Percentiles rank a stretch among this genome's conserved stretches.
Conservation (phyloP, 2,797 vertebrate species). For the Atherinosoma microstoma region DNA sequence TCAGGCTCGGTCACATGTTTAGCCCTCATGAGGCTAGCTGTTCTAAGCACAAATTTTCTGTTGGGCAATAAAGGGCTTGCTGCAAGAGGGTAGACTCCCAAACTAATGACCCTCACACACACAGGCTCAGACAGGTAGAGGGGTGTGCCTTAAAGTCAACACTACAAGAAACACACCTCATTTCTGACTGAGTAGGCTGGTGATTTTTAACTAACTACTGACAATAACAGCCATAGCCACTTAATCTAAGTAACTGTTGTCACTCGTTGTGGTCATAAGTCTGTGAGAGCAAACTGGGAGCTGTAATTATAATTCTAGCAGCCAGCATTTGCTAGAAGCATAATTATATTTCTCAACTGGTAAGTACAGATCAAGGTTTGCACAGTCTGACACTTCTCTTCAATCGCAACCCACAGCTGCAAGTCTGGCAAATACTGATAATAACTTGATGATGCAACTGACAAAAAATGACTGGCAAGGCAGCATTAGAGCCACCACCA, state of each 20-base stretch:
- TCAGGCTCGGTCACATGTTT: constrained; percentile 3
- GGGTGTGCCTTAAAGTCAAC: constrained; percentile 56
- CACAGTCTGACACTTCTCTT: constrained; percentile 1
- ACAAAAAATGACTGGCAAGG: constrained; percentile 6
- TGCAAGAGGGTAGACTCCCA: constrained; percentile 21
- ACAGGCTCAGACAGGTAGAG: constrained; percentile 71
- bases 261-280: not conserved
- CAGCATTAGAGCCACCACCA: constrained; percentile 12
- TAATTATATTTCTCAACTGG: not conserved
- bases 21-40: not conserved
- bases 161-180: constrained; percentile 38
- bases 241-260: not conserved
- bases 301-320: constrained; percentile 17
- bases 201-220: constrained; percentile 16
- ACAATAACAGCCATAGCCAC: not conserved
- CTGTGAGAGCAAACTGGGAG: not conserved
- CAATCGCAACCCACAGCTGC: constrained; percentile 12
- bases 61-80: constrained; percentile 20
- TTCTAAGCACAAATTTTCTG: constrained; percentile 3
- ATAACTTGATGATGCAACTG: constrained; percentile 5
- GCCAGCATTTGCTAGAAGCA: constrained; percentile 7
- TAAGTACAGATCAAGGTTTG: not conserved
- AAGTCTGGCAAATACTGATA: constrained; percentile 14
- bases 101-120: constrained; percentile 20
- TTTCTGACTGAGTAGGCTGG: not conserved